A percentile compares a stretch with the other conserved stretches of the same genome.
Conservation (phyloP, 2,797 vertebrate species). For the Monodelphis domestica region DNA sequence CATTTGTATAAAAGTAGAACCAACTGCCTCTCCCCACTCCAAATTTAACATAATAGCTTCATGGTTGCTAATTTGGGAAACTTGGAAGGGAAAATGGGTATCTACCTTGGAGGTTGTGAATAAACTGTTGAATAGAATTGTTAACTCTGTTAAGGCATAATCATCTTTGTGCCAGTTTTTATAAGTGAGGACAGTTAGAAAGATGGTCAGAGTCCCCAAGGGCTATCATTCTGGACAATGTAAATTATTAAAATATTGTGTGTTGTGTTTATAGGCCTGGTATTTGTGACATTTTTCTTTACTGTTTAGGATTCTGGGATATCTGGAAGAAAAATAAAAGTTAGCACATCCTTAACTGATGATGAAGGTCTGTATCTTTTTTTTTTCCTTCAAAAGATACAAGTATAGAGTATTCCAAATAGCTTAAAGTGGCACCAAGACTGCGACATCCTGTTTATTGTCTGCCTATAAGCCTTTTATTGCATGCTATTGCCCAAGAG, state of each 20-base stretch:
- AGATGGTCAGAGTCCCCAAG: background rate
- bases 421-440: background rate
- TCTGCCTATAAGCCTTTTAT: background rate
- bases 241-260: background rate
- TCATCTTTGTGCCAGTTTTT: background rate
- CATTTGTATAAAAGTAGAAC: background rate
- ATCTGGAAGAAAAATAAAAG: slow-evolving; percentile 87
- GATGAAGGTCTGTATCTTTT: slow-evolving; percentile 78
- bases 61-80: too few species aligned
- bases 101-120: background rate
- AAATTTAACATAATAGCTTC: background rate
- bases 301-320: slow-evolving; percentile 79
- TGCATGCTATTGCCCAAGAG: background rate
- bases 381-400: background rate
- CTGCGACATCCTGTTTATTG: background rate
- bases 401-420: background rate
- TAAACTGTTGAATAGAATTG: background rate
- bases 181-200: background rate
- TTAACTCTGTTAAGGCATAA: background rate
- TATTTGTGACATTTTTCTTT: background rate
- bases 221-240: background rate
- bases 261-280: background rate
- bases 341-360: slow-evolving; percentile 82
- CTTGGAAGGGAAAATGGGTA: background rate
- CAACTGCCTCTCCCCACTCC: fast-evolving